Percentiles rank a stretch among this genome's conserved stretches.
Evolutionary conservation across 2,888 invertebrate species (phyloP).

Genomic region (Megalurothrips usitatus): DNA sequence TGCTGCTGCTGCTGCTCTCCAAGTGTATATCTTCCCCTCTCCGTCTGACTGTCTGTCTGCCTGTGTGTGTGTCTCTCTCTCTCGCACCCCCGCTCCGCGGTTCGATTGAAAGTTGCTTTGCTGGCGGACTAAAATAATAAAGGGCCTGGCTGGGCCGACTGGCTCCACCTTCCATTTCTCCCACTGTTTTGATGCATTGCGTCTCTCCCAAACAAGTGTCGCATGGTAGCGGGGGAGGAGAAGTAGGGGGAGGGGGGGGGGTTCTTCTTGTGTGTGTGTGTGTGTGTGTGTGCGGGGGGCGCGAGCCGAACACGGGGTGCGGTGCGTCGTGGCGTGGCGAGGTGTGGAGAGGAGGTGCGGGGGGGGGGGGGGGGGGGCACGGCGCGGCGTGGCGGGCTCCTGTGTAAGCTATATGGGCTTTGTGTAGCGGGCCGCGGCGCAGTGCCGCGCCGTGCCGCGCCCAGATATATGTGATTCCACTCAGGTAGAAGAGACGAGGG

Average conservation of each 20-base stretch:
- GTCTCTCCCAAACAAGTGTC: conserved; percentile 4
- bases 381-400: background rate
- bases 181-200: conserved; percentile 25
- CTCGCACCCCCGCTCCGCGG: background rate
- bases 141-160: background rate
- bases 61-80: background rate
- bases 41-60: background rate
- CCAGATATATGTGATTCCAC: conserved; percentile 26
- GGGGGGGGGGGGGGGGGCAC: background rate
- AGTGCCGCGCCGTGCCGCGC: background rate
- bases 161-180: background rate
- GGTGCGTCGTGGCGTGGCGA: background rate
- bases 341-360: background rate
- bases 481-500: conserved; percentile 22
- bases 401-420: conserved; percentile 26
- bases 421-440: background rate
- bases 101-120: conserved; percentile 3
- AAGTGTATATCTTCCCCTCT: background rate
- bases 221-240: background rate
- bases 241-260: background rate
- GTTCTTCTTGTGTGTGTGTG: background rate
- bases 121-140: conserved; percentile 8
- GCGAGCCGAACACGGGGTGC: background rate
- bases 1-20: too few species aligned
- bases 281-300: too few species aligned